Evolutionary conservation across 2,888 invertebrate species (phyloP).

Genomic region (Dexiosoma caninum): DNA sequence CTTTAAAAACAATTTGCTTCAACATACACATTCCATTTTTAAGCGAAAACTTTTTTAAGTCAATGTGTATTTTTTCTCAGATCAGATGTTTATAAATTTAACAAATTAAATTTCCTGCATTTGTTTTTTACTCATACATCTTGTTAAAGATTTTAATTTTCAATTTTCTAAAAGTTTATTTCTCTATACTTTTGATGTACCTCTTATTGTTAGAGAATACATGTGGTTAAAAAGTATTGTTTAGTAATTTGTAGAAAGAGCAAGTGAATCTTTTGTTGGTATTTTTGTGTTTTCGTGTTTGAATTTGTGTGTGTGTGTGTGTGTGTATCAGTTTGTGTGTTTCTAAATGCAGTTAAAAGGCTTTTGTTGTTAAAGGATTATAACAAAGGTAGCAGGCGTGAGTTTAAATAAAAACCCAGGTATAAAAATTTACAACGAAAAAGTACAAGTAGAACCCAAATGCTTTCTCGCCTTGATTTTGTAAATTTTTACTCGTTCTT

Average conservation of each 20-base stretch:
- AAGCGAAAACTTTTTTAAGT: too few relatives aligned
- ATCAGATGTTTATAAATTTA: too few relatives aligned
- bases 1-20: too few relatives aligned
- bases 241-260: slow-evolving; percentile 7
- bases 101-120: neutral
- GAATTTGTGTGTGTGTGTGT: neutral
- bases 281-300: neutral
- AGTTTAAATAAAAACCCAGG: slow-evolving; percentile 21
- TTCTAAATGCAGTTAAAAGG: slow-evolving; percentile 35
- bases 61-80: too few relatives aligned
- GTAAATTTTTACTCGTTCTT: slow-evolving; percentile 27
- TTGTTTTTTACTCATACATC: too few relatives aligned
- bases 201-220: neutral
- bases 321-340: neutral
- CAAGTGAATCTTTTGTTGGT: neutral
- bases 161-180: too few relatives aligned
- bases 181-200: neutral
- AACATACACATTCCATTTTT: too few relatives aligned
- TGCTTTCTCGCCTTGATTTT: slow-evolving; percentile 54
- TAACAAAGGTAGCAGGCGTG: slow-evolving; percentile 40
- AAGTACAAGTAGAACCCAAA: slow-evolving; percentile 20
- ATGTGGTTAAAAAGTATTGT: slow-evolving; percentile 8
- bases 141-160: neutral
- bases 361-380: slow-evolving; percentile 58
- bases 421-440: slow-evolving; percentile 6